Evolutionary conservation across 2,797 vertebrate species (phyloP).

Genomic region (Odontamblyopus rebecca): DNA sequence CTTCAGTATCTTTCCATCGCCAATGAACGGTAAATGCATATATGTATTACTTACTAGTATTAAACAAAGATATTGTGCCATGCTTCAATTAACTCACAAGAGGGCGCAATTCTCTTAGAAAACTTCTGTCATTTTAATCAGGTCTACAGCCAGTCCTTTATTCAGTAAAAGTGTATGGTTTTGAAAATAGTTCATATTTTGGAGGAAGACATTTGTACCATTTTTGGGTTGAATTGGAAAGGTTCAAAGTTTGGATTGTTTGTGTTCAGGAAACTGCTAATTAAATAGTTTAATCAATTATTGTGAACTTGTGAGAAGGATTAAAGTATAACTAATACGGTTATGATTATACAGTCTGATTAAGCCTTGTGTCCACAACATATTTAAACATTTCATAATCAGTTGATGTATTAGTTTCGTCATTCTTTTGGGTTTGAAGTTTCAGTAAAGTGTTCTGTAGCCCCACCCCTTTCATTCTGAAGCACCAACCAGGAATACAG

Average conservation of each 20-base stretch:
- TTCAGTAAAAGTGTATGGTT: too few species aligned
- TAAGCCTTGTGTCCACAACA: neutral
- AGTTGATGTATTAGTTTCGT: neutral
- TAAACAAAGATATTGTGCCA: neutral
- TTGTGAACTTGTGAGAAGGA: too few species aligned
- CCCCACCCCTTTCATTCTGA: slow-evolving; percentile 48
- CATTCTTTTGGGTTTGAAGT: slow-evolving; percentile 2
- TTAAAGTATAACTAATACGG: too few species aligned
- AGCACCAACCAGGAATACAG: slow-evolving; percentile 68
- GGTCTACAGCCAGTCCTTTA: too few species aligned
- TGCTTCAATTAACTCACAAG: slow-evolving; percentile 1
- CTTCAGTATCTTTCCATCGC: neutral
- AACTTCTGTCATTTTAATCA: neutral
- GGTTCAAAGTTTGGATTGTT: too few species aligned
- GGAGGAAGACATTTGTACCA: too few species aligned
- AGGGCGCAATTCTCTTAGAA: neutral
- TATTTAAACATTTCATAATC: neutral
- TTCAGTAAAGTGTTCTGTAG: slow-evolving; percentile 9
- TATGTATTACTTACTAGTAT: neutral
- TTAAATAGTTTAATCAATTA: neutral
- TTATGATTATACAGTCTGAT: too few species aligned
- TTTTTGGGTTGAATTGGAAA: too few species aligned
- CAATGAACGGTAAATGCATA: neutral
- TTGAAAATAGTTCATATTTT: too few species aligned
- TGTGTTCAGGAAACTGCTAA: too few species aligned